Conservation (phyloP, 2,888 invertebrate genomes). For the Gandaritis pyraliata region DNA sequence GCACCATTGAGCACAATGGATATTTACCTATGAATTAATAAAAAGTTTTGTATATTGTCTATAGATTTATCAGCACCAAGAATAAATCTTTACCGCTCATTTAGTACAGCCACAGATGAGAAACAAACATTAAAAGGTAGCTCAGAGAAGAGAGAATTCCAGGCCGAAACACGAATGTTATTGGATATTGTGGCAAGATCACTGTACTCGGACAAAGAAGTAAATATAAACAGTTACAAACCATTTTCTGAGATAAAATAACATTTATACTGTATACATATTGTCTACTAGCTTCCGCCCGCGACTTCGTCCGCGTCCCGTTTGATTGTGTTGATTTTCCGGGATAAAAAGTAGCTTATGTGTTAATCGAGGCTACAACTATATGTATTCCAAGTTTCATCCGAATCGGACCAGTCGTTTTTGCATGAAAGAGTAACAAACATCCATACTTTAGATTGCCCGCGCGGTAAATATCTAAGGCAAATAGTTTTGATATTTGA, state of each 20-base stretch:
- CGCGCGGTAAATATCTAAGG: no score
- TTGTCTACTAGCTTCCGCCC: no score
- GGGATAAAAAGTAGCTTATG: no score
- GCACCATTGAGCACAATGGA: neutral
- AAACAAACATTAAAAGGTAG: constrained; percentile 77
- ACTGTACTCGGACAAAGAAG: constrained; percentile 98
- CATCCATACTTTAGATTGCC: no score
- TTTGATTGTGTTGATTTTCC: no score
- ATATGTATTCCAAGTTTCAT: no score
- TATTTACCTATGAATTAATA: neutral
- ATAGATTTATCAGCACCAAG: constrained; percentile 35
- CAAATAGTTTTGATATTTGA: no score
- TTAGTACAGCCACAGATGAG: constrained; percentile 61
- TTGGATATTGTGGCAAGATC: constrained; percentile 98
- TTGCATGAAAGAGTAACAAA: no score
- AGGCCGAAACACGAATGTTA: constrained; percentile 98
- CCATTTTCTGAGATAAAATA: neutral
- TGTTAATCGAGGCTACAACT: no score
- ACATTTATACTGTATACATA: no score
- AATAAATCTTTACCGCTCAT: constrained; percentile 43
- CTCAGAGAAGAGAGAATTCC: constrained; percentile 94
- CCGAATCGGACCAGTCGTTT: no score
- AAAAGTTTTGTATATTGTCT: neutral
- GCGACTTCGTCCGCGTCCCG: no score
- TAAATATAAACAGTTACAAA: constrained; percentile 56